Evolutionary conservation across 2,113 vertebrate genomes (phyloP), one percentile per base, ranked within the genome.

Genomic region (Coptodon rendalli): DNA sequence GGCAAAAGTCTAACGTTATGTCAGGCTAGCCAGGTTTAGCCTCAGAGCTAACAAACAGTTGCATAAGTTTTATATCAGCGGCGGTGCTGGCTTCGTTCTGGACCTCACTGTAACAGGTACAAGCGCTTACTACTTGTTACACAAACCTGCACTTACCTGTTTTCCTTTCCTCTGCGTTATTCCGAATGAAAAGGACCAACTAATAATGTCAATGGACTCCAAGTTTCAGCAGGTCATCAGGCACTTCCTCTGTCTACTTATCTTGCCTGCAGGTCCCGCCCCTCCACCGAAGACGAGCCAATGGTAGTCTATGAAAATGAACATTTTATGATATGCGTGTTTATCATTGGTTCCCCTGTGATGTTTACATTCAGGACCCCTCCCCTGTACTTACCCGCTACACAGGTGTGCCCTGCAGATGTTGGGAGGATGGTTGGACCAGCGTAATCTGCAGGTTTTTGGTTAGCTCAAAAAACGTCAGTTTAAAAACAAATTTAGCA

Each of bases 221-320:
- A 31, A 66, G 2, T 68, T 86, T 22, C 84, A 91, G 16, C 38
- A 52, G 6, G 45, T 54, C 14, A 52, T 22, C 10, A 50, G 14
- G 3, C n/a, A 34, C 92, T 90, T 93, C 92, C 92, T 87, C 48
- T 5, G 4, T 86, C 9, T 57, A 5, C 5, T 19, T 13, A 45
- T 52, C 8, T 10, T 86, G 9, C 4, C n/a, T 5, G n/a, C 9
- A 57, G 71, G 81, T 56, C 71, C 89, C 95, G 89, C 95, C 95
- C 86, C 36, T 12, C 2, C 3, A 2, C 3, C 1, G 14, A 3
- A n/a, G 3, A 22, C 7, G 5, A 48, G 50, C 94, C 88, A 96
- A 96, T 95, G 29, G 29, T 1, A 14, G 56, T 71, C 50, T 34
- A 9, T 11, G 14, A 36, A 68, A 53, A 52, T 52, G 1, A 59